These are phyloP conservation scores for Ditula angustiorana DNA, from an alignment of 2,888 invertebrate species.

Conservation along the genomic window DNA sequence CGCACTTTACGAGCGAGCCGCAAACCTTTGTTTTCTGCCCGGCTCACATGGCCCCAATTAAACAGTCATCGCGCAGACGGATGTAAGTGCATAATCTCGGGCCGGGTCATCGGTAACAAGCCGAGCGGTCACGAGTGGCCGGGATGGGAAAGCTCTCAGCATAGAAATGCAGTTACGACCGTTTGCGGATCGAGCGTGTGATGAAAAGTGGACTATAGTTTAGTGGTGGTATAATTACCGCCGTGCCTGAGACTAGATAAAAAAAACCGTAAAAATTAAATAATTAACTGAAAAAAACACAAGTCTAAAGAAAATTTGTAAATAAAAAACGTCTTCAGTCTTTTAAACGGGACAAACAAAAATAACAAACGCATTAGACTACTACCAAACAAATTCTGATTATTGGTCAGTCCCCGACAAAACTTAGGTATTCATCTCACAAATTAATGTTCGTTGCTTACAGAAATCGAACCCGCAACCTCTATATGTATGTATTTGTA, in stretches of 20 bases:
- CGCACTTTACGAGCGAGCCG: conserved; percentile 22
- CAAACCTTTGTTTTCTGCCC: conserved; percentile 31
- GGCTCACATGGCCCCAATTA: conserved; percentile 76
- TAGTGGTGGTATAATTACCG: too few relatives aligned
- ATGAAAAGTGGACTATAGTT: conserved; percentile 5
- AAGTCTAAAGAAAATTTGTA: too few relatives aligned
- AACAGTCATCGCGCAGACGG: conserved; percentile 80
- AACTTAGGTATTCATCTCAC: too few relatives aligned
- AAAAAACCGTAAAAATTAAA: too few relatives aligned
- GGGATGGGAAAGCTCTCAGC: conserved; percentile 84
- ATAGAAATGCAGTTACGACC: conserved; percentile 77
- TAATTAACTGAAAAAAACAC: too few relatives aligned
- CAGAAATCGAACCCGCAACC: background rate
- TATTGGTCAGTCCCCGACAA: too few relatives aligned
- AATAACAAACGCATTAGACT: too few relatives aligned
- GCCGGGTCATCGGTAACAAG: conserved; percentile 81
- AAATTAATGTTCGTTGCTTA: too few relatives aligned
- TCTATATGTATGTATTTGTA: too few relatives aligned
- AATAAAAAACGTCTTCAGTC: too few relatives aligned
- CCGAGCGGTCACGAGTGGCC: conserved; percentile 81
- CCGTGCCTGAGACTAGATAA: background rate
- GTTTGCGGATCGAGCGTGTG: conserved; percentile 54
- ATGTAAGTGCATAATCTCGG: conserved; percentile 82
- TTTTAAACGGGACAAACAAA: too few relatives aligned
- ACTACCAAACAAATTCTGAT: too few relatives aligned